Evolutionary conservation across 2,888 invertebrate genomes (phyloP), one percentile per base, ranked within the genome.

Genomic region (Stramonita haemastoma): DNA sequence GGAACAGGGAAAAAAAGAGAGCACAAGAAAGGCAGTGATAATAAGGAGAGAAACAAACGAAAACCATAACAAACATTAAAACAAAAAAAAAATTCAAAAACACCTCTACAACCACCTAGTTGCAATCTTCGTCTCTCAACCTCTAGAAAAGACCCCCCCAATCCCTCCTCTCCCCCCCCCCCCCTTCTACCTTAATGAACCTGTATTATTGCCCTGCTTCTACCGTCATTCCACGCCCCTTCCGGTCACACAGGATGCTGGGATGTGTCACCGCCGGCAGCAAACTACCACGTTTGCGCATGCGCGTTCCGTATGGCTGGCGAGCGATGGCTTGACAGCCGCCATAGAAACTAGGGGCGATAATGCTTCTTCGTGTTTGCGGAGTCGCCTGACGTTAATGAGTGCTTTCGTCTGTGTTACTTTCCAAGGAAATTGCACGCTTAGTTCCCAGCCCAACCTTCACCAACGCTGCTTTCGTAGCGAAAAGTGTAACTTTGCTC

Each of bases 401-500:
- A 46, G 46, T 22, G 26, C 81, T 46, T 15, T 46, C 26, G 46
- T 13, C 46, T 83, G 32, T 83, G 81, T 46, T 46, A 22, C 32
- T 83, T 36, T 46, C 32, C 26, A 36, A 29, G 81, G 46, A 83
- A 83, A 46, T 81, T 83, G 81, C 46, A 83, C 36, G 81, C 15
- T 83, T 22, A 13, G 11, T 83, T 26, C 81, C 19, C 32, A 19
- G 22, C 15, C 13, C 11, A 46, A 29, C 81, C 81, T 26, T 22
- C 36, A 36, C 46, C 46, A 83, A 83, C 81, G 46, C 26, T 22
- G 26, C 36, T 46, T 83, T 83, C 36, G 46, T 83, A 46, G 81
- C 81, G 26, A 2, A 83, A 83, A 83, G 81, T 83, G 81, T 83
- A 83, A 83, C 81, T 83, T 83, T 83, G 81, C 81, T 36, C 81